phyloP scores from a whole-genome alignment of 2,888 invertebrate genomes.

The Dryomyza anilis region DNA sequence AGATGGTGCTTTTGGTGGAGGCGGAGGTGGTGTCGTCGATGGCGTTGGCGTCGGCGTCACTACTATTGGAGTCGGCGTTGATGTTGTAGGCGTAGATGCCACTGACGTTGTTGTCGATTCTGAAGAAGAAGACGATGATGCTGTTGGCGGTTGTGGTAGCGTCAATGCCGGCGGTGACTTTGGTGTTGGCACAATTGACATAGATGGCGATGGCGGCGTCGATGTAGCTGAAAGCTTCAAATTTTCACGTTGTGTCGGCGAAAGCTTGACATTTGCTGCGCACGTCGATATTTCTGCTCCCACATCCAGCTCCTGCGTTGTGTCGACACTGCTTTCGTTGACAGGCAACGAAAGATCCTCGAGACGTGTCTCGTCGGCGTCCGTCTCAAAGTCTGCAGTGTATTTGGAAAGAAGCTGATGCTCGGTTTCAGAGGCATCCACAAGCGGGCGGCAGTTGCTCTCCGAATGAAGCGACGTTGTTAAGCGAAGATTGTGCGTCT shows the following conservation, averaged over 20 bases:
- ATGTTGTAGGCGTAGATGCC: conserved; percentile 14
- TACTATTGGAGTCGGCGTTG: no score
- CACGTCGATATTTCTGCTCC: no score
- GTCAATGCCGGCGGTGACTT: conserved; percentile 14
- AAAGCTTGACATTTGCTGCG: no score
- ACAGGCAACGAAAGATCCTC: conserved; percentile 50
- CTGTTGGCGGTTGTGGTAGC: conserved; percentile 33
- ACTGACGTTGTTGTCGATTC: conserved; percentile 12
- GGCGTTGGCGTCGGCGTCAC: not conserved
- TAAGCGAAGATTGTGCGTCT: conserved; percentile 36
- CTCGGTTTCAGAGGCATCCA: conserved; percentile 26
- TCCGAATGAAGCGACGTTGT: no score
- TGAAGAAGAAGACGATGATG: conserved; percentile 15
- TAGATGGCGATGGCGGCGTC: no score
- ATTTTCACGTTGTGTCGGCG: conserved; percentile 1
- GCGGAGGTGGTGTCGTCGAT: conserved; percentile 21
- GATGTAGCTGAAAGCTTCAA: no score
- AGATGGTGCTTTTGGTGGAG: no score
- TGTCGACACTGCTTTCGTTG: conserved; percentile 44
- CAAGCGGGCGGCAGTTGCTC: no score
- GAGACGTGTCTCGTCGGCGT: conserved; percentile 40
- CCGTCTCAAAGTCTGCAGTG: conserved; percentile 40
- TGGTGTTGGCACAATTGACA: conserved; percentile 22
- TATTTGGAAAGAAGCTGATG: conserved; percentile 34
- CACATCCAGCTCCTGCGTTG: conserved; percentile 26